These are phyloP conservation scores for Ptychobarbus kaznakovi DNA, from an alignment of 2,797 vertebrate species.

Conservation along the genomic window DNA sequence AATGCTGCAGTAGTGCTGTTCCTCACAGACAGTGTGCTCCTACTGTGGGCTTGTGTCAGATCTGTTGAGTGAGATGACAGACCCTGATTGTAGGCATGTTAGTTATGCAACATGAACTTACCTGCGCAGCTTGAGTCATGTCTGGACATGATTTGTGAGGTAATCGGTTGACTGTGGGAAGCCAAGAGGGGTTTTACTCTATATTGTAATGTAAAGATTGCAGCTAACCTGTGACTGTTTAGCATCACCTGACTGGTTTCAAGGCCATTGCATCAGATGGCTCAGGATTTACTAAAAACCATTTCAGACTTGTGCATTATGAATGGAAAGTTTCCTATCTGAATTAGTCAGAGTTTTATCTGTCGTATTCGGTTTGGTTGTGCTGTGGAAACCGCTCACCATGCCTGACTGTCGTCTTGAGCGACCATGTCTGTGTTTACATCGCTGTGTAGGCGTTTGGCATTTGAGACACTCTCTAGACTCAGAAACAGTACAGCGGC, in stretches of 20 bases:
- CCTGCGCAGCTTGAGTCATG: slow-evolving; percentile 74
- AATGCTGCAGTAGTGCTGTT: slow-evolving; percentile 12
- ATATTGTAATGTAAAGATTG: neutral
- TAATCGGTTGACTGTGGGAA: slow-evolving; percentile 35
- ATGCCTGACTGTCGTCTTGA: slow-evolving; percentile 9
- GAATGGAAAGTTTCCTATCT: slow-evolving; percentile 8
- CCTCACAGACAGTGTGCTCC: slow-evolving; percentile 19
- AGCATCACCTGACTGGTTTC: neutral
- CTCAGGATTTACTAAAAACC: neutral
- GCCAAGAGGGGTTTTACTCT: slow-evolving; percentile 26
- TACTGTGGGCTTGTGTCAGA: slow-evolving; percentile 34
- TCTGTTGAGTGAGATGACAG: slow-evolving; percentile 41
- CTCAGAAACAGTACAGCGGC: neutral
- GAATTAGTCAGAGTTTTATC: slow-evolving; percentile 17
- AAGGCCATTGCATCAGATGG: neutral
- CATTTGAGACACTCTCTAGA: slow-evolving; percentile 36
- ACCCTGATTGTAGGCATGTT: slow-evolving; percentile 44
- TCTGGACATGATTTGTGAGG: slow-evolving; percentile 67
- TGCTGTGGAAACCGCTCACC: neutral
- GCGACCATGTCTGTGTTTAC: slow-evolving; percentile 44
- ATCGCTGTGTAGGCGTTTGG: slow-evolving; percentile 55
- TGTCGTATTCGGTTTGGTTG: neutral
- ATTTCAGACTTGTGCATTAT: neutral
- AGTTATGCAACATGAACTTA: slow-evolving; percentile 73
- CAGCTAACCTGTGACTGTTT: neutral